These are phyloP conservation scores for Thinocorus orbignyianus DNA, from an alignment of 2,113 vertebrate genomes.

Conservation along the genomic window DNA sequence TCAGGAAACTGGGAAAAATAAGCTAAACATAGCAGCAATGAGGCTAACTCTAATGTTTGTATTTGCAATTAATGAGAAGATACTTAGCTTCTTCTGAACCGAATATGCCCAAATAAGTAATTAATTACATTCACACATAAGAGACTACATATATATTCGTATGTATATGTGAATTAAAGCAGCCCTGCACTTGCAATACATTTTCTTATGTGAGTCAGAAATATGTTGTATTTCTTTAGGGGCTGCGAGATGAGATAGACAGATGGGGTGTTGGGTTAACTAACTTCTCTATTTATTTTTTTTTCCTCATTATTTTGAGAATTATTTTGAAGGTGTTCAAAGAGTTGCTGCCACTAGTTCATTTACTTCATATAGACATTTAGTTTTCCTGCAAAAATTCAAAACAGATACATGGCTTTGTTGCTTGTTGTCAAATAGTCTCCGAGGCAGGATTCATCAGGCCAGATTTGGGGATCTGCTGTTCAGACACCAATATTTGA, in stretches of 20 bases:
- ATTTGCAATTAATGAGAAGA: background rate
- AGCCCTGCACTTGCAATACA: background rate
- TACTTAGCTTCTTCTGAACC: background rate
- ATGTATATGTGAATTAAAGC: background rate
- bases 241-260: background rate
- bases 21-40: conserved; percentile 16
- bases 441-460: background rate
- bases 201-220: background rate
- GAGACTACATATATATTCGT: background rate
- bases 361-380: background rate
- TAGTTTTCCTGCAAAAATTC: background rate
- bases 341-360: background rate
- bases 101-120: background rate
- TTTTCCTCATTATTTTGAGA: background rate
- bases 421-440: background rate
- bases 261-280: background rate
- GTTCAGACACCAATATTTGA: background rate
- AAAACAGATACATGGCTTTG: background rate
- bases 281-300: background rate
- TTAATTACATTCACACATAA: background rate
- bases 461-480: background rate
- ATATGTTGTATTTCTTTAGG: background rate
- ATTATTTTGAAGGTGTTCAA: background rate
- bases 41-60: conserved; percentile 13
- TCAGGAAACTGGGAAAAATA: conserved; percentile 27